Evolutionary conservation across 2,113 vertebrate genomes (phyloP), one percentile per base, ranked within the genome.

Genomic region (Apodemus speciosus): DNA sequence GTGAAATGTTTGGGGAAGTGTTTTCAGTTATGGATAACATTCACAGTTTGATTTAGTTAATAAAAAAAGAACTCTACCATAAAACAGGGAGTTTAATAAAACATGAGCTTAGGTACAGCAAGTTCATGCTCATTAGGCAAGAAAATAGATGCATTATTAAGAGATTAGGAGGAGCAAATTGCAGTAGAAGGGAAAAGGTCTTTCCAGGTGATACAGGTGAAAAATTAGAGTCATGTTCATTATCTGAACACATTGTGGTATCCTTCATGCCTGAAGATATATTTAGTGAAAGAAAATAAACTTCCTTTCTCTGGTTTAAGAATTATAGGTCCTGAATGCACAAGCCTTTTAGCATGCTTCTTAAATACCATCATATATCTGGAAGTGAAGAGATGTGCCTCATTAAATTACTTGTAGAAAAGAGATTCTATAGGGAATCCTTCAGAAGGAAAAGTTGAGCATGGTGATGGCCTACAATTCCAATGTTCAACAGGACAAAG

Each of bases 21-120:
- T 96, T 96, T 97, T 92, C 27, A 71, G 76, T 91, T 68, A 71
- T 27, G 20, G 64, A 56, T 94, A 89, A 93, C 60, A 91, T 51
- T 88, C 49, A 51, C 93, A 56, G 85, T 93, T 80, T 92, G 76
- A 77, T 94, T 68, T 94, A 96, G 97, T 85, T 95, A 80, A 92
- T 97, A 94, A 96, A 66, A 46, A 46, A 66, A 66, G 56, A 95
- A 85, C 79, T 97, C 90, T 95, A 62, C 92, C 93, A 80, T 94
- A 93, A 97, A 96, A 96, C 27, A 35, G 21, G 90, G 62, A 84
- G 14, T 91, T 96, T 96, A 96, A 96, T 97, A 97, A 92, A 94
- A 95, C 89, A 85, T 30, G 53, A 92, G 75, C 58, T 32, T 38
- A 27, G 87, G 14, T 84, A 75, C 92, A 95, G 90, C 9, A 96